These are phyloP conservation scores for Acipenser oxyrinchus DNA, from an alignment of 2,797 vertebrate genomes.

Conservation along the genomic window DNA sequence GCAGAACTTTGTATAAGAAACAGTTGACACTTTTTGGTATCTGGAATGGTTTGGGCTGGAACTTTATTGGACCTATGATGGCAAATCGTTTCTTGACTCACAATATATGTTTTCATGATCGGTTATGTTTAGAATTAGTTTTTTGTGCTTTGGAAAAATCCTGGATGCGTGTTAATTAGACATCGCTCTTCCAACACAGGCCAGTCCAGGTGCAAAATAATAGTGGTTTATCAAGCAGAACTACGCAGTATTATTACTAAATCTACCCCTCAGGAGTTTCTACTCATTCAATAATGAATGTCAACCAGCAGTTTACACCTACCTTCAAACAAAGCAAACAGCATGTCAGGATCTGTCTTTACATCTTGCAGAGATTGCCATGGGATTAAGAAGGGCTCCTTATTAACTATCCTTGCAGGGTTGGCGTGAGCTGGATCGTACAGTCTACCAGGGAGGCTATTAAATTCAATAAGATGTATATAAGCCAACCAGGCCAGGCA, in stretches of 20 bases:
- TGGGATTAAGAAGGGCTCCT: constrained; percentile 74
- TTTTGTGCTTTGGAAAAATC: neutral
- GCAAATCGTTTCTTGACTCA: too few species aligned
- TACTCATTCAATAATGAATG: neutral
- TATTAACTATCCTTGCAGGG: constrained; percentile 75
- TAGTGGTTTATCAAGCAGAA: neutral
- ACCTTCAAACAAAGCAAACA: constrained; percentile 82
- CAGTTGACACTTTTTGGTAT: neutral
- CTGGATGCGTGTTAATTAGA: neutral
- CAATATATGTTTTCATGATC: too few species aligned
- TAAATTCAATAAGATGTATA: constrained; percentile 85
- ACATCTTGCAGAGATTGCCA: constrained; percentile 69
- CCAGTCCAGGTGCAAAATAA: too few species aligned
- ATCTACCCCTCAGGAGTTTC: neutral
- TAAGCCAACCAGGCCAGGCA: constrained; percentile 83
- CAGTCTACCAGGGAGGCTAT: constrained; percentile 66
- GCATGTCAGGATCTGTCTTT: constrained; percentile 60
- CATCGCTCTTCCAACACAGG: too few species aligned
- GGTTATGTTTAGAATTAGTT: too few species aligned
- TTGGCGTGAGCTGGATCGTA: constrained; percentile 71
- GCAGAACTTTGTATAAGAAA: neutral
- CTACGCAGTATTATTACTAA: neutral
- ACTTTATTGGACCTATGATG: too few species aligned
- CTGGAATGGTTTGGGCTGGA: neutral
- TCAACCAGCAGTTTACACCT: constrained; percentile 4